A percentile compares a stretch with the other conserved stretches of the same genome.
Evolutionary conservation across 2,113 vertebrate species (phyloP).

Genomic region (Glaucomys volans): DNA sequence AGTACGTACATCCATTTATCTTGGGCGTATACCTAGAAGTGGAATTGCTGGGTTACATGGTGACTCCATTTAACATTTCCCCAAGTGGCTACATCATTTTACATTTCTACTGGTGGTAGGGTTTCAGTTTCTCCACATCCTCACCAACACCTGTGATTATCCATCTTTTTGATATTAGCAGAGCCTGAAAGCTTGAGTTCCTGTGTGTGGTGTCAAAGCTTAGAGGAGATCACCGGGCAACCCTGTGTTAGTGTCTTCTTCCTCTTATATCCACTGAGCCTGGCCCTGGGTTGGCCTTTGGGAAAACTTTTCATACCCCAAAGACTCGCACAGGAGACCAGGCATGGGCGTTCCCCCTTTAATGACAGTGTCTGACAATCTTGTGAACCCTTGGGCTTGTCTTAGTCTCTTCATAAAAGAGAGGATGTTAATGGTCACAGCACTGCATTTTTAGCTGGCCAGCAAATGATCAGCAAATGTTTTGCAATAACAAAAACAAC

Average conservation of each 20-base stretch:
- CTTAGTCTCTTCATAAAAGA: neutral
- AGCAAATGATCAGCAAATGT: no score
- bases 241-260: neutral
- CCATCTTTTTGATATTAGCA: neutral
- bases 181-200: neutral
- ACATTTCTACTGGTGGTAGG: neutral
- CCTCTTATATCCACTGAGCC: neutral
- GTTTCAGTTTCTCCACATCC: neutral
- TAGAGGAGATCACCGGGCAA: neutral
- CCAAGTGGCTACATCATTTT: neutral
- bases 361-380: neutral
- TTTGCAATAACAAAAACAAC: neutral
- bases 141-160: neutral
- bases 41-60: neutral
- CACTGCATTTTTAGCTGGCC: neutral
- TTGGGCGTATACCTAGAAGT: neutral
- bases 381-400: neutral
- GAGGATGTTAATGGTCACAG: neutral
- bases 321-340: neutral
- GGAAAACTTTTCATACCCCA: neutral
- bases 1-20: neutral
- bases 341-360: neutral
- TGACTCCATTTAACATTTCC: neutral
- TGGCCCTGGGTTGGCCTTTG: neutral
- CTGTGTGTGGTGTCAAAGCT: neutral